phyloP scores from a whole-genome alignment of 2,888 invertebrate species.

The Chesias legatella region DNA sequence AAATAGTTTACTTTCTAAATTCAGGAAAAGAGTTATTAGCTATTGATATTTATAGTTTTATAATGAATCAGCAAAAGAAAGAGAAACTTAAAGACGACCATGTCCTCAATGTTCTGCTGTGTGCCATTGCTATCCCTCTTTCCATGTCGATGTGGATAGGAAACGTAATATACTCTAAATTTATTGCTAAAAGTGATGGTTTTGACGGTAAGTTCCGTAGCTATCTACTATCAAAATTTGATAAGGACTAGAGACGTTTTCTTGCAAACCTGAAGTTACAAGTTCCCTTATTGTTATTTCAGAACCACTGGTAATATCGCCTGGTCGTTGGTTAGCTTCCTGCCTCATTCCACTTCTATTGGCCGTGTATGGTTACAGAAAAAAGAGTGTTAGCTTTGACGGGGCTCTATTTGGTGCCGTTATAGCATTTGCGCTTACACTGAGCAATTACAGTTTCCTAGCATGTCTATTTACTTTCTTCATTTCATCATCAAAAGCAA shows the following conservation, averaged over 20 bases:
- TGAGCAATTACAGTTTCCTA: slow-evolving; percentile 89
- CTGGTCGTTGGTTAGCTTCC: slow-evolving; percentile 83
- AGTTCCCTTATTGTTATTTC: slow-evolving; percentile 39
- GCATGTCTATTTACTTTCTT: slow-evolving; percentile 88
- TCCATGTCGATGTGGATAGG: slow-evolving; percentile 88
- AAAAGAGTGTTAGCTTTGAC: slow-evolving; percentile 84
- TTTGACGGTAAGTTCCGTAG: slow-evolving; percentile 70
- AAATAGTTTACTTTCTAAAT: too few relatives aligned
- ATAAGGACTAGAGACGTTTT: too few relatives aligned
- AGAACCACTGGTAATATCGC: slow-evolving; percentile 82
- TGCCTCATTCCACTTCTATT: slow-evolving; percentile 83
- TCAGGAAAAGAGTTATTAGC: too few relatives aligned
- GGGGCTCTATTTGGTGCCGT: slow-evolving; percentile 86
- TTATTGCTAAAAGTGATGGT: slow-evolving; percentile 70
- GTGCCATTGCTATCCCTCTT: slow-evolving; percentile 86
- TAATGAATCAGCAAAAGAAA: slow-evolving; percentile 18
- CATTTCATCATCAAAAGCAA: slow-evolving; percentile 88
- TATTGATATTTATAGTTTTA: too few relatives aligned
- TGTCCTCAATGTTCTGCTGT: slow-evolving; percentile 81
- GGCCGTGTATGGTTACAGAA: slow-evolving; percentile 83
- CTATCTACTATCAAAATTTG: too few relatives aligned
- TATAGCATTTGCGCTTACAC: slow-evolving; percentile 87
- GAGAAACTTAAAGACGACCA: slow-evolving; percentile 51
- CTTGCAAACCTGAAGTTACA: slow-evolving; percentile 9
- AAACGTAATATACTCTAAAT: slow-evolving; percentile 84